Percentiles rank a stretch among this genome's conserved stretches.
phyloP scores from a whole-genome alignment of 2,113 vertebrate genomes.

The Embiotoca jacksoni region DNA sequence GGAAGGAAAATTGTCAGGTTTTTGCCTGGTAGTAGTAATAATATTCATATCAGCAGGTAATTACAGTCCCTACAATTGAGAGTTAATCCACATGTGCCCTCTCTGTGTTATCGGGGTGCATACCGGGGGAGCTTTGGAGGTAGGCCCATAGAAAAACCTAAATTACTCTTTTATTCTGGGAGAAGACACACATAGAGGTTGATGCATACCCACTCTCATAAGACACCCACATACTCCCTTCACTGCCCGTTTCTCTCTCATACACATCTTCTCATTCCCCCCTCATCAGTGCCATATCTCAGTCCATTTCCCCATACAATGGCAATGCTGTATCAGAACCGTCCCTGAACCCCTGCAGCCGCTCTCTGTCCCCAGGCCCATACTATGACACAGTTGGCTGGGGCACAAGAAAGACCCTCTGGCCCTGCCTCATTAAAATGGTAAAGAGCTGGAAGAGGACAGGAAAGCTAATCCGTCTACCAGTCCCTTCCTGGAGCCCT shows the following conservation, averaged over 20 bases:
- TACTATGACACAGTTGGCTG: slow-evolving; percentile 79
- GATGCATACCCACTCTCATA: slow-evolving; percentile 19
- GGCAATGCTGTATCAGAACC: slow-evolving; percentile 68
- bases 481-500: slow-evolving; percentile 57
- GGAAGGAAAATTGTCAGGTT: slow-evolving; percentile 57
- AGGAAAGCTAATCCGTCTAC: slow-evolving; percentile 68
- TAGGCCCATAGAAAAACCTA: slow-evolving; percentile 72
- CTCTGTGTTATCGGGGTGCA: slow-evolving; percentile 73
- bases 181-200: slow-evolving; percentile 45
- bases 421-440: slow-evolving; percentile 83
- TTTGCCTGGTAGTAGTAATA: slow-evolving; percentile 62
- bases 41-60: slow-evolving; percentile 78
- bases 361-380: slow-evolving; percentile 74
- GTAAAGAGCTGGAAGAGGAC: slow-evolving; percentile 76
- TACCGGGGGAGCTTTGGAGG: slow-evolving; percentile 70
- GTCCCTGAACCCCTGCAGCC: slow-evolving; percentile 67
- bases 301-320: slow-evolving; percentile 67
- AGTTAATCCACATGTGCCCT: slow-evolving; percentile 74
- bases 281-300: slow-evolving; percentile 62
- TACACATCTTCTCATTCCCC: slow-evolving; percentile 37
- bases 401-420: slow-evolving; percentile 83
- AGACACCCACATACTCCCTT: slow-evolving; percentile 50
- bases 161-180: slow-evolving; percentile 78
- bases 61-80: slow-evolving; percentile 75
- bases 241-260: slow-evolving; percentile 36